phyloP scores from a whole-genome alignment of 2,113 vertebrate genomes.

The Vireo altiloquus region DNA sequence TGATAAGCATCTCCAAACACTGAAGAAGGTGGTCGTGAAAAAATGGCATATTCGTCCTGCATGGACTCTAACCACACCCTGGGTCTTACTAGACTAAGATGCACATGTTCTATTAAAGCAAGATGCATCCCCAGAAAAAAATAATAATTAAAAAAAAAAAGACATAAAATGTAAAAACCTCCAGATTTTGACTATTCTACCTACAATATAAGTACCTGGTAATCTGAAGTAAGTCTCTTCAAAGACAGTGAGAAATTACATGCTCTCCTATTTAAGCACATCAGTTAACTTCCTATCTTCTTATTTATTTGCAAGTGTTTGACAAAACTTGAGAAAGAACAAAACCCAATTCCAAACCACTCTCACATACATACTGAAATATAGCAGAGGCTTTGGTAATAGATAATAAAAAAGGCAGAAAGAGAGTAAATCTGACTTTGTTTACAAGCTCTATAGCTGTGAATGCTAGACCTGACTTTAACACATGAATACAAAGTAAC shows the following conservation, averaged over 20 bases:
- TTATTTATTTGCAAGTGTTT: neutral
- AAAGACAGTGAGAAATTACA: neutral
- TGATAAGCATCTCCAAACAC: neutral
- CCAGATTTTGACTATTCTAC: neutral
- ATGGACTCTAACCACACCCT: neutral
- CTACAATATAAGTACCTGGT: neutral
- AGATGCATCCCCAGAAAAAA: neutral
- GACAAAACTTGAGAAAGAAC: neutral
- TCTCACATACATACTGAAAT: neutral
- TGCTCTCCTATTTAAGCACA: neutral
- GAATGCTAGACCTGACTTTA: neutral
- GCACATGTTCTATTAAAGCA: accelerated
- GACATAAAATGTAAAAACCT: neutral
- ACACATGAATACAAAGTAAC: neutral
- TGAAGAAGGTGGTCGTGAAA: neutral
- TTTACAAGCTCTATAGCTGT: neutral
- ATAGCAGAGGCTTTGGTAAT: neutral
- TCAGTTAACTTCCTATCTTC: neutral
- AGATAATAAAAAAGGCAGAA: neutral
- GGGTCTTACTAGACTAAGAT: neutral
- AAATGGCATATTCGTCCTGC: neutral
- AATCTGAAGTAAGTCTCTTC: neutral
- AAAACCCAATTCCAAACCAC: neutral
- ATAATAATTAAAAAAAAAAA: too few relatives aligned
- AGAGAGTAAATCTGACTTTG: neutral